phyloP scores from a whole-genome alignment of 2,113 vertebrate genomes.

The Prionailurus bengalensis region DNA sequence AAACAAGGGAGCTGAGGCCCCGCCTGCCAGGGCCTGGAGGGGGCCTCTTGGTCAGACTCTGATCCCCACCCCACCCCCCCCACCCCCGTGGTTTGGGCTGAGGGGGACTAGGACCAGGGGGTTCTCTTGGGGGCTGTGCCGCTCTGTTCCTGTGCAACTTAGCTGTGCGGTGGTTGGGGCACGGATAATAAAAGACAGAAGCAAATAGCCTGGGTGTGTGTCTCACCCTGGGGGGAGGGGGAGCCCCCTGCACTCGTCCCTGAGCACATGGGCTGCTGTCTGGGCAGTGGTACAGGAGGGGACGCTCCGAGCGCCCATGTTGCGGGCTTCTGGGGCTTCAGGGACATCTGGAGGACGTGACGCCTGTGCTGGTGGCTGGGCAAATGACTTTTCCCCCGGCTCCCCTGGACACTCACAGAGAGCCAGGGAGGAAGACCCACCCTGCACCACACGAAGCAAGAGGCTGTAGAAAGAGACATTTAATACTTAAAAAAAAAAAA shows the following conservation, averaged over 20 bases:
- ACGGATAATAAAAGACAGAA: conserved; percentile 68
- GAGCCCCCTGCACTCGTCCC: neutral
- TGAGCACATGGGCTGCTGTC: neutral
- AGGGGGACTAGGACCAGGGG: neutral
- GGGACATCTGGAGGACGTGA: neutral
- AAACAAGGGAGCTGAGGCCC: conserved; percentile 85
- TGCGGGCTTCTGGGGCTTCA: neutral
- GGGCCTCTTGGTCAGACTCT: neutral
- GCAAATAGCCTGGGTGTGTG: too few relatives aligned
- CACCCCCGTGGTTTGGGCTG: too few relatives aligned
- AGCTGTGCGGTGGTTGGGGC: neutral
- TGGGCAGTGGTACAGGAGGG: neutral
- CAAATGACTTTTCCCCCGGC: neutral
- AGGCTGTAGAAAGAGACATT: conserved; percentile 87
- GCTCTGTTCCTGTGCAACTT: neutral
- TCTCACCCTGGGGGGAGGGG: neutral
- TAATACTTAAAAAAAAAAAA: conserved; percentile 85
- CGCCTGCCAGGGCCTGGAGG: neutral
- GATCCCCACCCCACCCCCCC: too few relatives aligned
- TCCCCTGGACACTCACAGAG: too few relatives aligned
- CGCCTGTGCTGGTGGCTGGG: too few relatives aligned
- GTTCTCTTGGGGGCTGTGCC: fast-evolving
- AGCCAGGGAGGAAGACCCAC: neutral
- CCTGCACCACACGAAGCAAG: neutral
- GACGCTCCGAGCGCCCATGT: fast-evolving